Evolutionary conservation across 2,888 invertebrate genomes (phyloP).

Genomic region (Hofmannophila pseudospretella): DNA sequence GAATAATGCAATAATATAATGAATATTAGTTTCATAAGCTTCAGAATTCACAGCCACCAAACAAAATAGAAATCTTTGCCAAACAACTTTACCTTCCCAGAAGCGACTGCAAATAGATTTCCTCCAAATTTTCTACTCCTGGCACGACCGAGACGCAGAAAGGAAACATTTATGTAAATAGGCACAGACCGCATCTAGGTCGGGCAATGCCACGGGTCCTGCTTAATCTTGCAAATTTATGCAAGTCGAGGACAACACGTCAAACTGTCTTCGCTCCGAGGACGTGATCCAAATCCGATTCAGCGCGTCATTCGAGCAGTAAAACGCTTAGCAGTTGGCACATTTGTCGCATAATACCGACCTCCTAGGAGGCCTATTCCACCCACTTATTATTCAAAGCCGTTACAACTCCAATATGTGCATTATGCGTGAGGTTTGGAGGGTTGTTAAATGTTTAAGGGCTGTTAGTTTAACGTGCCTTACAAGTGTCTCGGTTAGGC

Average conservation of each 20-base stretch:
- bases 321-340: conserved; percentile 70
- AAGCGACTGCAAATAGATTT: not conserved
- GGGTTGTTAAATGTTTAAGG: conserved; percentile 1
- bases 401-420: conserved; percentile 35
- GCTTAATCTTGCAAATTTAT: conserved; percentile 76
- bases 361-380: conserved; percentile 50
- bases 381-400: conserved; percentile 58
- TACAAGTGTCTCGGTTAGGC: not conserved
- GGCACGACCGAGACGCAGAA: conserved; percentile 24
- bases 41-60: too few relatives aligned
- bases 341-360: conserved; percentile 65
- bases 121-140: conserved; percentile 7
- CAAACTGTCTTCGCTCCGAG: conserved; percentile 65
- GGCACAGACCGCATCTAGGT: conserved; percentile 44
- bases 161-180: conserved; percentile 62
- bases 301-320: conserved; percentile 61
- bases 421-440: conserved; percentile 10
- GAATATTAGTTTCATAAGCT: too few relatives aligned
- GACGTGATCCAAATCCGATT: conserved; percentile 74
- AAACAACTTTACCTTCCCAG: not conserved
- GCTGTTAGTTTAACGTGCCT: not conserved
- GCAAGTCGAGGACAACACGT: conserved; percentile 70
- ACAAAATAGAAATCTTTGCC: too few relatives aligned
- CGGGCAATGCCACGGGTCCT: conserved; percentile 34
- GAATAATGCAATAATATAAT: too few relatives aligned